A percentile compares a stretch with the other conserved stretches of the same genome.
Conservation (phyloP, 2,113 vertebrate genomes). For the Noctilio leporinus region DNA sequence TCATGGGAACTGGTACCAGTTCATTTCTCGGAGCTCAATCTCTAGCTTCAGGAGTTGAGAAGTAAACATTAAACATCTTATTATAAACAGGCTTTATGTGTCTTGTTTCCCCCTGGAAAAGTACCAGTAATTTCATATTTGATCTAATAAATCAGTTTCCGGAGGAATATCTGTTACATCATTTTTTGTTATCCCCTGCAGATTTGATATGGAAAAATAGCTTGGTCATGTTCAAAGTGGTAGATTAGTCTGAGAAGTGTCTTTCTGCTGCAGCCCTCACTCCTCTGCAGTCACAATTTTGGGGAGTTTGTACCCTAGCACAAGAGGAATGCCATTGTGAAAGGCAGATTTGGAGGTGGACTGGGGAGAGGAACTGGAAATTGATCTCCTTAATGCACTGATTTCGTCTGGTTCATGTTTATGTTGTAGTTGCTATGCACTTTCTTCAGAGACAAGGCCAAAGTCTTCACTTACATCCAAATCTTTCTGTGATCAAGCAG, state of each 20-base stretch:
- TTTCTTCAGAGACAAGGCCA: not conserved
- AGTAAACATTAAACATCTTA: conserved; percentile 10
- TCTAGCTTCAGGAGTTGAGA: conserved; percentile 38
- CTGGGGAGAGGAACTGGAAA: not conserved
- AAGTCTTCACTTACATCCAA: not conserved
- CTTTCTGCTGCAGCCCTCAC: not conserved
- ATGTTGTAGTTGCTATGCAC: not conserved
- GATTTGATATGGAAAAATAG: not conserved
- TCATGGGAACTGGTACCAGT: conserved; percentile 45
- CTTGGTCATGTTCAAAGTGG: not conserved
- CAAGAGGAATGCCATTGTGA: not conserved
- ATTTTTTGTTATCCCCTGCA: not conserved
- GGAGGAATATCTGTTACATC: not conserved
- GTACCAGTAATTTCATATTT: conserved; percentile 20
- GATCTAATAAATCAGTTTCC: conserved; percentile 6
- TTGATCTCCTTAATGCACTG: not conserved
- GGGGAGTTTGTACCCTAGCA: not conserved
- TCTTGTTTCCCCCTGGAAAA: not conserved
- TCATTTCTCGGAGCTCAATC: conserved; percentile 43
- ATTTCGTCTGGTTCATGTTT: not conserved
- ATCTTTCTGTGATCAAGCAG: not conserved
- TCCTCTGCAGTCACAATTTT: not conserved
- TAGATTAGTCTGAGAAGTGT: not conserved
- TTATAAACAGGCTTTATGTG: not conserved
- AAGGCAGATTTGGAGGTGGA: not conserved